Base-by-base conservation (phyloP, 2,888 invertebrate genomes). In the Acleris cristana region DNA sequence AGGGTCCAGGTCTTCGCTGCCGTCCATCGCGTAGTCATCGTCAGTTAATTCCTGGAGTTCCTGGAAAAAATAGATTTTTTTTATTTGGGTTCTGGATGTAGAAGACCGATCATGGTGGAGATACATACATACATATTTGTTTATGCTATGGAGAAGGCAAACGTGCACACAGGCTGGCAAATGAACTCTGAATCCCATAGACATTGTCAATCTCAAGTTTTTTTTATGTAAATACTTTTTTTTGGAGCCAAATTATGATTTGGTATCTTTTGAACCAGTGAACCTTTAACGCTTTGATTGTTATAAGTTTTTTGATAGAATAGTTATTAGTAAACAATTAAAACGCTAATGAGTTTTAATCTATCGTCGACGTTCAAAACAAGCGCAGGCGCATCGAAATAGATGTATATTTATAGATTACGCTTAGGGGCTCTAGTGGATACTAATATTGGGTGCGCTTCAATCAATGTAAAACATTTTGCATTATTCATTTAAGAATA, bases 1-100 rank as follows among this genome's bases (percentile, higher is more conserved):
- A 0, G 77, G 74, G 53, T 84, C 85, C 74, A 83, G 79, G 3
- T 76, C 74, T 51, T 86, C 83, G 21, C 81, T 82, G n/a, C 74
- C 85, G 60, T 90, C 87, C 76, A 85, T 86, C 4, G 84, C 82
- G 70, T 90, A 89, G 60, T 90, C 85, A 4, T 72, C 76, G 30
- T 82, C 83, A 0, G 69, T 61, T 8, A 73, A 59, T 10, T 82
- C 81, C 63, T 75, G 69, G 10, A 73, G 48, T 3, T 81, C 79
- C 76, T 81, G 74, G 26, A 76, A 76, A n/a, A 10, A 30, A 19
- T 3, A 8, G 7, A 16, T 7, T 6, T 21, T 4, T 14, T 0
- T 18, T 4, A 18, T 34, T 34, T 34, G 34, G 26, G 26, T 26
- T 1, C 30, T 30, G 8, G 10, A 34, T 34, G 10, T 34, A 34